phyloP scores from a whole-genome alignment of 2,888 invertebrate species.

The Imbricaverruca yamaguchii region DNA sequence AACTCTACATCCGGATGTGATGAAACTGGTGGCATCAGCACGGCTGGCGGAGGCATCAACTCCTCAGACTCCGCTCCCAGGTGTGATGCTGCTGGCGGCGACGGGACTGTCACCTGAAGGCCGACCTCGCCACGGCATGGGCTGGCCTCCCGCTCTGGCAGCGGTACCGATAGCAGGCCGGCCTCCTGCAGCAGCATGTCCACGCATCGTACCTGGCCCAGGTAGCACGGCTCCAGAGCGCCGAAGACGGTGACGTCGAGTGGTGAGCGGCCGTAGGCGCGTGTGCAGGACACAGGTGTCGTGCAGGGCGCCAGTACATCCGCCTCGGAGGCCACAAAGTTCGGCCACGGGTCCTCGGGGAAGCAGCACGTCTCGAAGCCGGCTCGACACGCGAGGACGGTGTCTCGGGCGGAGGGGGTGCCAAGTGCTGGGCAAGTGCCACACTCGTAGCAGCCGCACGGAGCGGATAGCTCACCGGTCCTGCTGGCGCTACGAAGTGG shows the following conservation, averaged over 20 bases:
- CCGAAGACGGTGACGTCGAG: neutral
- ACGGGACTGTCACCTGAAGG: too few relatives aligned
- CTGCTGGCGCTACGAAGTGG: neutral
- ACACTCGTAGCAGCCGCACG: constrained; percentile 4
- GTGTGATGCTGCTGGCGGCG: too few relatives aligned
- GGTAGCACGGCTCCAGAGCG: neutral
- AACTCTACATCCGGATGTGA: too few relatives aligned
- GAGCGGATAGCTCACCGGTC: neutral
- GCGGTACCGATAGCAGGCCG: neutral
- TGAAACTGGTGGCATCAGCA: too few relatives aligned
- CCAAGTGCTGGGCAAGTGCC: neutral
- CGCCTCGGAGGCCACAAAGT: neutral
- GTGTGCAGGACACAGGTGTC: neutral
- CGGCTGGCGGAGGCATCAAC: too few relatives aligned
- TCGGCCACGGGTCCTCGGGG: constrained; percentile 1
- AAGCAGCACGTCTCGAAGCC: constrained; percentile 5
- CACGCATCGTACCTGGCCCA: constrained; percentile 22
- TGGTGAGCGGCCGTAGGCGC: neutral
- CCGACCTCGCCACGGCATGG: too few relatives aligned
- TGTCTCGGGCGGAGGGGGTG: neutral
- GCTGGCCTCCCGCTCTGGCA: too few relatives aligned
- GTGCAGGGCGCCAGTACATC: neutral
- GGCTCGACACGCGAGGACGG: neutral
- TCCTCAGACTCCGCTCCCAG: too few relatives aligned
- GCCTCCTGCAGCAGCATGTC: neutral